Base-by-base conservation (phyloP, 1,140 invertebrate genomes). In the Brevipalpus yothersi region DNA sequence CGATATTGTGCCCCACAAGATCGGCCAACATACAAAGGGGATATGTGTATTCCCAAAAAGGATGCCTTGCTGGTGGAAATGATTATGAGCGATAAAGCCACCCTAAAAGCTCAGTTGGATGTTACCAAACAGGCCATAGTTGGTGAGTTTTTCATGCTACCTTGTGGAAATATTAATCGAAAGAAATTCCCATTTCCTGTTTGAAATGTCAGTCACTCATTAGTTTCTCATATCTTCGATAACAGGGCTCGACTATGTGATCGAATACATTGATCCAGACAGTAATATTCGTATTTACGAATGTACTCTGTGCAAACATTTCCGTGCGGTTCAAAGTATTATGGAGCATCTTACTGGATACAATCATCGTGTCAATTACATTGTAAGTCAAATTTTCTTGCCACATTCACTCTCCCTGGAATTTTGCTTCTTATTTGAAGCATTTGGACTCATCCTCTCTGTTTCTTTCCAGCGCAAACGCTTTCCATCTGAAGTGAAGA, bases 201-300 rank as follows among this genome's bases (percentile, higher is more conserved):
- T 54, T 12, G 17, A 54, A 54, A 54, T 19, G 15, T 2, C 7
- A 49, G 47, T 8, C 8, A 45, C 43, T 45, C 15, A 43, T 3
- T 12, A 15, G 2, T 2, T 15, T 8, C 43, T 45, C 3, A 12
- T 45, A 15, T 45, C 43, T 45, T 45, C 7, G 39, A 39, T 56
- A 17, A 40, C 21, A 51, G 58, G 59, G 1, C 31, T 60, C 11
- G 51, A 60, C 12, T 53, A 31, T 41, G 59, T 60, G 15, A 19
- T 19, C 19, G 59, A 60, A 41, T 60, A 54, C 51, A 60, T 60
- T 23, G 59, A 60, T 53, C 59, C 59, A 9, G 59, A 60, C 17
- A 40, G 40, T 23, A 23, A n/a, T 17, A 11, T 42, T 10, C 59
- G 59, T 54, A 23, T 60, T 40, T 60, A 60, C 40, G 17, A 60